A percentile compares a stretch with the other conserved stretches of the same genome.
These are phyloP conservation scores for Agelaius phoeniceus DNA, from an alignment of 2,113 vertebrate species.

Conservation along the genomic window DNA sequence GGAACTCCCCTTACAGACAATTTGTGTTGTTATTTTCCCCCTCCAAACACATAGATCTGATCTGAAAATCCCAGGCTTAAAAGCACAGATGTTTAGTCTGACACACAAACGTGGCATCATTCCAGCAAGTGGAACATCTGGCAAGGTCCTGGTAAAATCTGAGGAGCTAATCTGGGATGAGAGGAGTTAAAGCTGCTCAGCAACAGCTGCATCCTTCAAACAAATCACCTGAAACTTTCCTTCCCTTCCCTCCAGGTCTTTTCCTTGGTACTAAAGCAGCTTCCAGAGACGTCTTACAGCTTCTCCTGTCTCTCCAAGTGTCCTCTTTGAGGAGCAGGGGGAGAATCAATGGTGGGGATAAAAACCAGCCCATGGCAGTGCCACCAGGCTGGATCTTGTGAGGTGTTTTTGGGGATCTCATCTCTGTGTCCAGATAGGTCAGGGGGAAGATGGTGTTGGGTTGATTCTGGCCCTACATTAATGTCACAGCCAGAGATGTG, in stretches of 20 bases:
- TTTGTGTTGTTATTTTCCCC: background rate
- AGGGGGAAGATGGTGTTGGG: background rate
- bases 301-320: background rate
- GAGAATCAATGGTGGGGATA: background rate
- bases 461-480: background rate
- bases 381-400: background rate
- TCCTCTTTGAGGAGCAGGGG: background rate
- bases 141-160: background rate
- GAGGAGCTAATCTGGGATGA: constrained; percentile 62
- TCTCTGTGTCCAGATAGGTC: background rate
- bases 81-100: constrained; percentile 18
- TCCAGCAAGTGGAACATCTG: constrained; percentile 2
- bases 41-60: background rate
- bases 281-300: constrained; percentile 54
- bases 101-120: background rate
- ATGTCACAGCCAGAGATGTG: background rate
- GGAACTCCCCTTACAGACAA: background rate
- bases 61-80: background rate
- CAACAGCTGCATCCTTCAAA: constrained; percentile 53
- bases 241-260: constrained; percentile 42
- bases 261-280: background rate
- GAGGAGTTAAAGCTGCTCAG: constrained; percentile 67
- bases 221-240: constrained; percentile 46
- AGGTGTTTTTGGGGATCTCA: background rate
- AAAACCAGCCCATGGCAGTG: accelerated